Evolutionary conservation across 2,113 vertebrate genomes (phyloP), one percentile per base, ranked within the genome.

Genomic region (Cavia porcellus): DNA sequence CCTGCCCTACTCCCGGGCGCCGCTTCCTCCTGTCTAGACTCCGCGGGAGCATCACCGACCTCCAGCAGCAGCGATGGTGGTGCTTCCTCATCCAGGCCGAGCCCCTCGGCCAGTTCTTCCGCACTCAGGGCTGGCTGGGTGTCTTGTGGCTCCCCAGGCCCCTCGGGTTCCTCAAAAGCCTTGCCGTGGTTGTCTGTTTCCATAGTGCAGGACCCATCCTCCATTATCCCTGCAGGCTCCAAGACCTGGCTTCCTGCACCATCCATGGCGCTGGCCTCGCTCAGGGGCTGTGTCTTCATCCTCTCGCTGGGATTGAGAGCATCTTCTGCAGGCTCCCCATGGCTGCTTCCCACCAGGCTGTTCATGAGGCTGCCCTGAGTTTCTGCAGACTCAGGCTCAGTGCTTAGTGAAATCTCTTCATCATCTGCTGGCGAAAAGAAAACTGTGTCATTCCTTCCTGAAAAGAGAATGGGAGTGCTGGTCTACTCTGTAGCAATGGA

Each of bases 331-430:
- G 89, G 97, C 96, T 97, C 98, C 94, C 77, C 98, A 86, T 96
- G 95, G 93, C 94, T 96, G 95, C 97, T 98, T 74, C 98, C 98
- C 64, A 94, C 84, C 87, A 97, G 97, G 94, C 96, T 98, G 97
- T 91, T 98, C 96, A 97, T 70, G 93, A 97, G 89, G 92, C 97
- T 97, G 96, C 98, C 98, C 97, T 98, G 98, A 47, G 96, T 93
- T 68, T 98, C 98, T 38, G 98, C 97, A 91, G 98, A 98, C 87
- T 99, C 99, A n/a, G 98, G 97, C 95, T 99, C 99, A 45, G 99
- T 98, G 97, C 99, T 98, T 96, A 99, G 97, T 30, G 99, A 99
- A 28, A 99, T 97, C 92, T 99, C 99, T 98, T 99, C 99, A 92
- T 99, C 99, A 98, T 99, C 99, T 99, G 89, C 50, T 64, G 93